Evolutionary conservation across 2,113 vertebrate species (phyloP).

Genomic region (Aptenodytes forsteri): DNA sequence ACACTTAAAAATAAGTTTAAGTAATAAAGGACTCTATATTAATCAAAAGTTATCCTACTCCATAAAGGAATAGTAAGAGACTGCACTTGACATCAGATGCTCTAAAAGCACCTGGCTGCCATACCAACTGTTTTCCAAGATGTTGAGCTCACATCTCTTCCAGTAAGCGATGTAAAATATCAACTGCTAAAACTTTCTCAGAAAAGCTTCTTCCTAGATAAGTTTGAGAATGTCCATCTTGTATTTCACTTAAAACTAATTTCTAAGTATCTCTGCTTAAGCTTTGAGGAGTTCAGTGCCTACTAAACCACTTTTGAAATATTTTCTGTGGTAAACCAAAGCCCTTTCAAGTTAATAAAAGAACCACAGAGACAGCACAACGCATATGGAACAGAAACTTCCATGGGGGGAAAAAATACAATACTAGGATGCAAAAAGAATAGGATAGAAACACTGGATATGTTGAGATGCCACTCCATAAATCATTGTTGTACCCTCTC

Average conservation of each 20-base stretch:
- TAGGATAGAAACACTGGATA: not conserved
- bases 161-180: conserved; percentile 22
- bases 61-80: not conserved
- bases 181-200: conserved; percentile 35
- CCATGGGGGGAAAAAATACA: rapidly evolving
- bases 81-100: not conserved
- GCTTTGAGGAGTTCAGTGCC: not conserved
- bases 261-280: conserved; percentile 7
- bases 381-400: not conserved
- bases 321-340: not conserved
- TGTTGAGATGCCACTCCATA: not conserved
- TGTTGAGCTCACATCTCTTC: not conserved
- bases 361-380: not conserved
- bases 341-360: not conserved
- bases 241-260: conserved; percentile 25
- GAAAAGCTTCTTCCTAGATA: conserved; percentile 7
- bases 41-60: not conserved
- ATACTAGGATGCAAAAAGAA: not conserved
- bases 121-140: conserved; percentile 12
- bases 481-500: not conserved
- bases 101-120: conserved; percentile 24
- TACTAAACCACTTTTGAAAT: not conserved
- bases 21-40: not conserved
- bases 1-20: not conserved
- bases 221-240: not conserved